phyloP scores from a whole-genome alignment of 2,888 invertebrate species.

The Polyommatus iphigenia region DNA sequence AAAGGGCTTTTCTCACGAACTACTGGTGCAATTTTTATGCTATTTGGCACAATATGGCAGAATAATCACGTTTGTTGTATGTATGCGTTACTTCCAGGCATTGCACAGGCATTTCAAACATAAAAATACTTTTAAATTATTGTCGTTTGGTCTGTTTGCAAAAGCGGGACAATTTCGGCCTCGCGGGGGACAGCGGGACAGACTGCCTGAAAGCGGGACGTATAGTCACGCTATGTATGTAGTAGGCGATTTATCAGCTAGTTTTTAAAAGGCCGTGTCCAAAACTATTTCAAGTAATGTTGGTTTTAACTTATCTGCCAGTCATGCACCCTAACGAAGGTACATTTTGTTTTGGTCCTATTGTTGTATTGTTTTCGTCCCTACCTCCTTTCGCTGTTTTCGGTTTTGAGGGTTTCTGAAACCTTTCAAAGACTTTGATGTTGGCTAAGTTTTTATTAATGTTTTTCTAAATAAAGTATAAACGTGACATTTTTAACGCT shows the following conservation, averaged over 20 bases:
- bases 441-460: neutral
- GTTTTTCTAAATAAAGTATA: neutral
- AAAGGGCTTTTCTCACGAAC: too few species aligned
- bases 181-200: too few species aligned
- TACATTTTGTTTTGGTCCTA: slow-evolving; percentile 62
- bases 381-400: slow-evolving; percentile 38
- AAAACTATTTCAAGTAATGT: slow-evolving; percentile 41
- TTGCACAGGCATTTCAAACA: too few species aligned
- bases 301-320: slow-evolving; percentile 61
- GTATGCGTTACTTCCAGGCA: too few species aligned
- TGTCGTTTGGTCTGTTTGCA: too few species aligned
- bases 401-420: slow-evolving; percentile 12
- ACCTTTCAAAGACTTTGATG: slow-evolving; percentile 4
- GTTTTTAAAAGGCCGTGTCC: slow-evolving; percentile 50
- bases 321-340: slow-evolving; percentile 77
- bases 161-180: too few species aligned
- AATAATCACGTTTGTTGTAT: too few species aligned
- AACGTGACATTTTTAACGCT: neutral
- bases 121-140: too few species aligned
- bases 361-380: slow-evolving; percentile 60
- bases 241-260: neutral
- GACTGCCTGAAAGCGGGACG: too few species aligned
- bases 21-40: too few species aligned
- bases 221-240: too few species aligned
- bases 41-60: too few species aligned